phyloP scores from a whole-genome alignment of 2,888 invertebrate species.

The Nematopogon swammerdamellus region DNA sequence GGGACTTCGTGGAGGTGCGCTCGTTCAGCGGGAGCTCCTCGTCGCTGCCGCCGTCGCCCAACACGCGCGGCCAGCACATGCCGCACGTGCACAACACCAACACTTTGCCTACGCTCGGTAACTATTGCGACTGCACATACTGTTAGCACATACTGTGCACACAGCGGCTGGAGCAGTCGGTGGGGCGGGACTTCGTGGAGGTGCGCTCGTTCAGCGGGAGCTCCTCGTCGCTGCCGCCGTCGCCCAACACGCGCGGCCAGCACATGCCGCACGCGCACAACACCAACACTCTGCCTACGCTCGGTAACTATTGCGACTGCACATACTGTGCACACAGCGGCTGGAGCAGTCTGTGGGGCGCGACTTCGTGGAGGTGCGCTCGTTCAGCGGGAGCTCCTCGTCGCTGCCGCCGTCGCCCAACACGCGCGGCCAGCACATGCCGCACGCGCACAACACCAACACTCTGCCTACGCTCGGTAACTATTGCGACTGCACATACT shows the following conservation, averaged over 20 bases:
- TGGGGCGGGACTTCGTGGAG: constrained; percentile 16
- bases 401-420: constrained; percentile 62
- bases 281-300: constrained; percentile 27
- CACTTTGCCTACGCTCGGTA: constrained; percentile 24
- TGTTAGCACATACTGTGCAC: too few relatives aligned
- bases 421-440: constrained; percentile 29
- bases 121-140: constrained; percentile 2
- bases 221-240: constrained; percentile 57
- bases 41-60: constrained; percentile 61
- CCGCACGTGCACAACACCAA: constrained; percentile 29
- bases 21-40: constrained; percentile 26
- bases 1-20: constrained; percentile 13
- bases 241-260: constrained; percentile 49
- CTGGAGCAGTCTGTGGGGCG: constrained; percentile 22
- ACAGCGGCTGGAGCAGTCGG: constrained; percentile 19
- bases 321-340: neutral
- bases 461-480: constrained; percentile 23
- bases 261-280: constrained; percentile 26
- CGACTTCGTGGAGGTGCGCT: constrained; percentile 12
- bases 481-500: constrained; percentile 2
- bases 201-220: constrained; percentile 14
- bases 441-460: constrained; percentile 28
- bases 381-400: constrained; percentile 26
- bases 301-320: constrained; percentile 11
- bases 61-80: constrained; percentile 32